These are phyloP conservation scores for Oscheius sp. DNA, from an alignment of 2,888 invertebrate genomes.

Conservation along the genomic window DNA sequence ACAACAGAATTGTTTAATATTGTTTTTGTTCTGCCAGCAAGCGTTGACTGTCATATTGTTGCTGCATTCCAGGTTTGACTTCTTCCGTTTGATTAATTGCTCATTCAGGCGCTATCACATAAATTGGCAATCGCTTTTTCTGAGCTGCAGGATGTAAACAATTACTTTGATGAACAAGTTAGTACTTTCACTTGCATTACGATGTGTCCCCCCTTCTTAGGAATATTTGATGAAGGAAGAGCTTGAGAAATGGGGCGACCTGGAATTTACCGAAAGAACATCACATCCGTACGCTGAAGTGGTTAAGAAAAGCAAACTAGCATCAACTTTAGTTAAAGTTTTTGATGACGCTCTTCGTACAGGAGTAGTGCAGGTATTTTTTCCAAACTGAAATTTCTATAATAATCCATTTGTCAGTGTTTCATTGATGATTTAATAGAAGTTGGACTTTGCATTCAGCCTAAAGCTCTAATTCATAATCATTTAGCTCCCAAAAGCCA, in stretches of 20 bases:
- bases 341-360: constrained; percentile 62
- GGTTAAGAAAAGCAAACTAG: constrained; percentile 48
- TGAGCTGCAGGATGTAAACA: constrained; percentile 19
- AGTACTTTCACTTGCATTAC: not conserved
- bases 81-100: not conserved
- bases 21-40: constrained; percentile 59
- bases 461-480: constrained; percentile 57
- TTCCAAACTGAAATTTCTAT: not conserved
- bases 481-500: constrained; percentile 62
- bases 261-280: not conserved
- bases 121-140: constrained; percentile 39
- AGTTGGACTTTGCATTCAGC: constrained; percentile 69
- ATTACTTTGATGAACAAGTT: constrained; percentile 36
- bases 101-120: constrained; percentile 29
- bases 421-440: constrained; percentile 67
- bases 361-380: constrained; percentile 62
- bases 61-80: constrained; percentile 50
- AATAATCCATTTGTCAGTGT: constrained; percentile 40
- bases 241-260: constrained; percentile 3
- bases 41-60: constrained; percentile 56
- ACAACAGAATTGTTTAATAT: constrained; percentile 42
- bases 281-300: not conserved
- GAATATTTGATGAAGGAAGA: not conserved
- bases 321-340: constrained; percentile 58
- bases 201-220: no score